Evolutionary conservation across 2,888 invertebrate species (phyloP).

Genomic region (Oscheius sp.): DNA sequence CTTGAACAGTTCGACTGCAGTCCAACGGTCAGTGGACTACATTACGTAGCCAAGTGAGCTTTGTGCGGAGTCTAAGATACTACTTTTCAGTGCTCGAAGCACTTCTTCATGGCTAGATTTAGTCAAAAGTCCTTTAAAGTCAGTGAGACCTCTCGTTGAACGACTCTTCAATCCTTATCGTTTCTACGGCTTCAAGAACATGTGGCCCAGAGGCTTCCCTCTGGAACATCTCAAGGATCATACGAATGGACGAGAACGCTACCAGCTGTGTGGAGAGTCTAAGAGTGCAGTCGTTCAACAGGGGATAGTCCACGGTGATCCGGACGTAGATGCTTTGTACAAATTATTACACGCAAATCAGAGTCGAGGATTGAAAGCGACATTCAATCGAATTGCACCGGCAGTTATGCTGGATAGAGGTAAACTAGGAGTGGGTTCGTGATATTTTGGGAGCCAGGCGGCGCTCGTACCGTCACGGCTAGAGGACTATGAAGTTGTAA

Average conservation of each 20-base stretch:
- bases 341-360: constrained; percentile 29
- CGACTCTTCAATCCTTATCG: constrained; percentile 52
- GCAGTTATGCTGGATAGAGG: background rate
- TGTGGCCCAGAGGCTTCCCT: constrained; percentile 57
- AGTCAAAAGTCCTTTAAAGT: too few relatives aligned
- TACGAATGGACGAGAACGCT: constrained; percentile 8
- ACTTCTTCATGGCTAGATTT: too few relatives aligned
- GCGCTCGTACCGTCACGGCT: too few relatives aligned
- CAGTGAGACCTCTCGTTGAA: too few relatives aligned
- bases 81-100: background rate
- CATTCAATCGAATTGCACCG: constrained; percentile 1
- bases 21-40: background rate
- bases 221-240: constrained; percentile 38
- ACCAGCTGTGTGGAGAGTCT: constrained; percentile 17
- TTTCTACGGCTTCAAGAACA: constrained; percentile 43
- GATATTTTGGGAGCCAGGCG: background rate
- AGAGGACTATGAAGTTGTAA: too few relatives aligned
- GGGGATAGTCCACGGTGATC: constrained; percentile 38
- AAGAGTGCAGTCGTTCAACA: constrained; percentile 38
- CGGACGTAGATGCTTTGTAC: constrained; percentile 47
- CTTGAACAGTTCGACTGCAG: constrained; percentile 34
- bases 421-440: background rate
- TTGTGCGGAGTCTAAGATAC: background rate
- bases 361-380: background rate
- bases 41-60: background rate